Evolutionary conservation across 1,140 invertebrate species (phyloP).

Genomic region (Drosophila ambigua): DNA sequence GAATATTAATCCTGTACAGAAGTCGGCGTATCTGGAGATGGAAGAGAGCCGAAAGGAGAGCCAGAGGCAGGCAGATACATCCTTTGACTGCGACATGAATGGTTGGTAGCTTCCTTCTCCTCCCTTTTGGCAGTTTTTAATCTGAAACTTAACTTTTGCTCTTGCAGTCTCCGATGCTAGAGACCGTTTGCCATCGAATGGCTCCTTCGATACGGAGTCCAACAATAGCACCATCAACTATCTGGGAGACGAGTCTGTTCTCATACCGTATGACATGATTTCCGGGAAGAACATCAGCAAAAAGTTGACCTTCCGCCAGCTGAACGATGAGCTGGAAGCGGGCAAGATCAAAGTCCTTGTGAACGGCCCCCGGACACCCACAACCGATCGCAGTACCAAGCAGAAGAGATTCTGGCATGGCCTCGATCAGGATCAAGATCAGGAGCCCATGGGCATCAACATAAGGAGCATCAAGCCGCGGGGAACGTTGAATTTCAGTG

Average conservation of each 20-base stretch:
- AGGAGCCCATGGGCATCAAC: neutral
- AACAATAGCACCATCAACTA: slow-evolving; percentile 30
- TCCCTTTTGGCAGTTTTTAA: no score
- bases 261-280: slow-evolving; percentile 58
- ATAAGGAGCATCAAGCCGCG: slow-evolving; percentile 33
- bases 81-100: slow-evolving; percentile 1
- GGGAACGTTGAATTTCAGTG: slow-evolving; percentile 54
- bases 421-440: slow-evolving; percentile 9
- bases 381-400: slow-evolving; percentile 41
- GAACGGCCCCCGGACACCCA: slow-evolving; percentile 61
- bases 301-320: slow-evolving; percentile 55
- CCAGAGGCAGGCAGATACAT: slow-evolving; percentile 15
- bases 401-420: slow-evolving; percentile 20
- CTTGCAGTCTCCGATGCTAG: slow-evolving; percentile 7
- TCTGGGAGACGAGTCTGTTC: slow-evolving; percentile 42
- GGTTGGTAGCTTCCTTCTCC: slow-evolving; percentile 1
- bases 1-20: slow-evolving; percentile 1
- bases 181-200: neutral
- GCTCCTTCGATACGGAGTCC: neutral
- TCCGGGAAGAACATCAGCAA: slow-evolving; percentile 42
- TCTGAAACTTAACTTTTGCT: neutral
- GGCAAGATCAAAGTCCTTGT: slow-evolving; percentile 58
- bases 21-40: slow-evolving; percentile 17
- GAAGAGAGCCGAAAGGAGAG: neutral
- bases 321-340: slow-evolving; percentile 59